phyloP scores from a whole-genome alignment of 1,140 invertebrate species.

The Lepidotrigona ventralis region DNA sequence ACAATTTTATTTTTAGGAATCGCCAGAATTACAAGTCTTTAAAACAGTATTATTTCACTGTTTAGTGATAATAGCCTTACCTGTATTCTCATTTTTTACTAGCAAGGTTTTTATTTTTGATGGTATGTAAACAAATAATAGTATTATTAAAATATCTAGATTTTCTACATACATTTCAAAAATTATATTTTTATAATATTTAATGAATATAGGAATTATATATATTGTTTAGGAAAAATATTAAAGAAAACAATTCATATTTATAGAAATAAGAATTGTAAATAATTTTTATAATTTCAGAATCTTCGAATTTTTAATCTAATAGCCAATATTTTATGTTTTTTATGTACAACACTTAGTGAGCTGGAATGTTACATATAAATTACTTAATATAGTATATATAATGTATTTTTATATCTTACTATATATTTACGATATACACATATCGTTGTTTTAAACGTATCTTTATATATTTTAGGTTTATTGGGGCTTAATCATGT shows the following conservation, averaged over 20 bases:
- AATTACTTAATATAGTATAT: slow-evolving; percentile 13
- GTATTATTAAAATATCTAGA: slow-evolving; percentile 10
- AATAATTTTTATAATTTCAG: neutral
- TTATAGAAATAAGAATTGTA: neutral
- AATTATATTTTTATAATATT: slow-evolving; percentile 1
- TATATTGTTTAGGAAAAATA: neutral
- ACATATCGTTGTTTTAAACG: slow-evolving; percentile 8
- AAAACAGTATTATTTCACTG: slow-evolving; percentile 76
- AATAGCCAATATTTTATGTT: neutral
- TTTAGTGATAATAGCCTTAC: slow-evolving; percentile 75
- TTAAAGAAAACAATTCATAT: neutral
- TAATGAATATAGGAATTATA: neutral
- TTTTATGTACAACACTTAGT: neutral
- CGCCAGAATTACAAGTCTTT: slow-evolving; percentile 74
- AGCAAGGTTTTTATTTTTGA: slow-evolving; percentile 77
- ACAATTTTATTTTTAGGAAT: slow-evolving; percentile 66
- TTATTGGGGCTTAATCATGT: slow-evolving; percentile 81
- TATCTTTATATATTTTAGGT: slow-evolving; percentile 73
- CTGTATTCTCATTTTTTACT: slow-evolving; percentile 75
- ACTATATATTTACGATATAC: neutral
- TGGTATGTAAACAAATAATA: slow-evolving; percentile 62
- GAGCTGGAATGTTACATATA: slow-evolving; percentile 8
- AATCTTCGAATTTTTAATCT: slow-evolving; percentile 2
- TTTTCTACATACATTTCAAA: neutral
- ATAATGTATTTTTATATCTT: slow-evolving; percentile 9